Evolutionary conservation across 2,113 vertebrate genomes (phyloP).

Genomic region (Peromyscus maniculatus): DNA sequence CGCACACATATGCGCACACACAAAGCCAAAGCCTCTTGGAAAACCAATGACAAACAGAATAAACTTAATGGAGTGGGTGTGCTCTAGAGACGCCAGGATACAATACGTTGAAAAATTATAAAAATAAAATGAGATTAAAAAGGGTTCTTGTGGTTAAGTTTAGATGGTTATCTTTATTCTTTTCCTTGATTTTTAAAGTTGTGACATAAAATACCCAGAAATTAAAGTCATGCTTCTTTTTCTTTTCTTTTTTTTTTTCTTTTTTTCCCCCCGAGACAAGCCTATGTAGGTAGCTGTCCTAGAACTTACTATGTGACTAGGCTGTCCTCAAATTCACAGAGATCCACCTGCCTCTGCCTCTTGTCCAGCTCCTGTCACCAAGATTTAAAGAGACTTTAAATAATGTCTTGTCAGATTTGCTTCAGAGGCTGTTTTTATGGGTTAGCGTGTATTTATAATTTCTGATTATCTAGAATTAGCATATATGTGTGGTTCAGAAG

Average conservation of each 20-base stretch:
- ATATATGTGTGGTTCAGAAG: background rate
- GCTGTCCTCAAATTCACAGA: background rate
- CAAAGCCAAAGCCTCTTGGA: background rate
- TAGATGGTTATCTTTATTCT: conserved; percentile 24
- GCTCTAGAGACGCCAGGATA: conserved; percentile 37
- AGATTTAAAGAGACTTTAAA: conserved; percentile 12
- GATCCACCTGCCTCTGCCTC: background rate
- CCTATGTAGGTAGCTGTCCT: background rate
- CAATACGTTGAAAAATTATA: background rate
- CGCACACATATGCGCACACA: background rate
- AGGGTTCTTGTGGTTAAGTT: conserved; percentile 4
- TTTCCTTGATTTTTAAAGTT: conserved; percentile 47
- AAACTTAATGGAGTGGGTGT: background rate
- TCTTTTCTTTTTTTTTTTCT: background rate
- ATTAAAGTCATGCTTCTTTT: conserved; percentile 26
- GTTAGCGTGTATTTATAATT: background rate
- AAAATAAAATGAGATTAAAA: background rate
- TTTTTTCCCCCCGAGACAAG: background rate
- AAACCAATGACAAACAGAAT: background rate
- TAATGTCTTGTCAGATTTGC: conserved; percentile 24
- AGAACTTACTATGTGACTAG: background rate
- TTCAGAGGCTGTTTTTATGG: conserved; percentile 39
- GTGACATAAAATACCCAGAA: conserved; percentile 21
- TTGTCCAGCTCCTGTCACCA: background rate
- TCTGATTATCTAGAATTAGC: background rate